Base-by-base conservation (phyloP, 2,797 vertebrate species). In the Psittacula echo region DNA sequence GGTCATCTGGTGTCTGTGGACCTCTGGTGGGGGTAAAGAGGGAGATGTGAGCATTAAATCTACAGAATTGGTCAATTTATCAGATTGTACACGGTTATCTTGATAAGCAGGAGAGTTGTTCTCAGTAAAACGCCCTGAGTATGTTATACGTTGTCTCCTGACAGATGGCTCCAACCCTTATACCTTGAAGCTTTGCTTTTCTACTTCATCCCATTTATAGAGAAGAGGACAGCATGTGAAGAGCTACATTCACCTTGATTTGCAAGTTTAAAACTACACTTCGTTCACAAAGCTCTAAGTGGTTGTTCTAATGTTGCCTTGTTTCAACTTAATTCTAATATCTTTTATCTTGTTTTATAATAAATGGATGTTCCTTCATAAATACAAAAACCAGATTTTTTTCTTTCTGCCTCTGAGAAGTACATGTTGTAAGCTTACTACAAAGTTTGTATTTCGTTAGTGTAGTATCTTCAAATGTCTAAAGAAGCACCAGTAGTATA, bases 181-280 rank as follows among this genome's bases (percentile, higher is more conserved):
- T 83, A 99, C 99, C 54, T 96, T 99, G 98, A 99, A 99, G 95
- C 98, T 99, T 94, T 99, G 99, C 97, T 99, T 99, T 98, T 99
- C 99, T 95, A 98, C 98, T 71, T 98, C 98, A 73, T 98, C 99
- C 85, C 99, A 99, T 92, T 98, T 99, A 97, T 99, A 98, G 96
- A 96, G 87, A 90, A 98, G 97, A 98, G 84, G 93, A 94, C 88
- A 91, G 97, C 98, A 97, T 97, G 97, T 93, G 92, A 94, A 93
- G 96, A 91, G 97, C 97, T 96, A 79, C 67, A 3, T 96, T 96
- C 94, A 91, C 81, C 93, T 75, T 93, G 94, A 94, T 89, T 93
- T 98, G 97, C 94, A 97, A 93, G 97, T 97, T 96, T 83, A 87
- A 97, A 97, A 91, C 96, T 97, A 96, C 74, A 96, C 92, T 95